A percentile compares a stretch with the other conserved stretches of the same genome.
phyloP scores from a whole-genome alignment of 1,140 invertebrate species.

The Caenorhabditis inopinata region DNA sequence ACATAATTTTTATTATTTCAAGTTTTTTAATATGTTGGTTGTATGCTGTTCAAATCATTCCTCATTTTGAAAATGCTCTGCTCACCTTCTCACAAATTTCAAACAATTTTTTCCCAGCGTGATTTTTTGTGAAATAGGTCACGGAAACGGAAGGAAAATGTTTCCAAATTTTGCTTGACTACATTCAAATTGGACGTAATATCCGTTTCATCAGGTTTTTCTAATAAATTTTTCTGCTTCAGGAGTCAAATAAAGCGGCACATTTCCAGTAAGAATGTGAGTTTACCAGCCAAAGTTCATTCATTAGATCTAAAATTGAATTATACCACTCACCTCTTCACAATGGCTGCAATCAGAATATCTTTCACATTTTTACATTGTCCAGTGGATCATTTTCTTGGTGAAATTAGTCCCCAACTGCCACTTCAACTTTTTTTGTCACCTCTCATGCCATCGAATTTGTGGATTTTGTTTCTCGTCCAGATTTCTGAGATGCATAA shows the following conservation, averaged over 20 bases:
- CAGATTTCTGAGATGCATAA: background rate
- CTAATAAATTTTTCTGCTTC: background rate
- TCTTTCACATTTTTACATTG: background rate
- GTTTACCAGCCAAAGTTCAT: background rate
- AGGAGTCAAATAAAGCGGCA: no score
- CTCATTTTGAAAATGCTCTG: no score
- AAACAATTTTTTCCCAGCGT: no score
- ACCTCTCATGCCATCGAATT: background rate
- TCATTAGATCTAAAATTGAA: no score
- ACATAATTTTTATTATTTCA: no score
- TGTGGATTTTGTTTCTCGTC: background rate
- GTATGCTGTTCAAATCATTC: no score
- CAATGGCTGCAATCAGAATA: background rate
- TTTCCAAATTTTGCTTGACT: constrained; percentile 15
- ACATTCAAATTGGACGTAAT: background rate
- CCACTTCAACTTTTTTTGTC: constrained; percentile 11
- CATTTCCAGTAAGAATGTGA: no score
- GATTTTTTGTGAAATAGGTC: background rate
- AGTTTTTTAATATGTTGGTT: no score
- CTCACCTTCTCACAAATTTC: no score
- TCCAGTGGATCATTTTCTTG: background rate
- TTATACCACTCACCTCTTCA: background rate
- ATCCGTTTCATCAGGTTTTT: constrained; percentile 10
- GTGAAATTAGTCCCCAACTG: constrained; percentile 20
- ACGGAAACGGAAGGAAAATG: background rate